phyloP scores from a whole-genome alignment of 2,888 invertebrate genomes.

The Lissonota sp. region DNA sequence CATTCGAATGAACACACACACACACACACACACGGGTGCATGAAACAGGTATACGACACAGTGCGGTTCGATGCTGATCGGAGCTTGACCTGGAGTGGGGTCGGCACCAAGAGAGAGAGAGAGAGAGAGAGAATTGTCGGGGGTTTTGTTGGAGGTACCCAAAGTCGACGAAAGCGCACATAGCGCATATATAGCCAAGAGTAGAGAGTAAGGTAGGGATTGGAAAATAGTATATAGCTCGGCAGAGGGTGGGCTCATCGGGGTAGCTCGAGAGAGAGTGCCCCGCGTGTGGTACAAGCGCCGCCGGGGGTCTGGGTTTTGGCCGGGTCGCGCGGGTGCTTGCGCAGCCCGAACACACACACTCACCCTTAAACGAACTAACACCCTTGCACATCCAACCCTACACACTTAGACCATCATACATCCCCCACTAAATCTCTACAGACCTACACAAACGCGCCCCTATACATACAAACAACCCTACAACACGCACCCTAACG shows the following conservation, averaged over 20 bases:
- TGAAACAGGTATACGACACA: slow-evolving; percentile 67
- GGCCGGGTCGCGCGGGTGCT: slow-evolving; percentile 71
- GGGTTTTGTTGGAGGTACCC: slow-evolving; percentile 20
- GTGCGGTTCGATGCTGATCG: slow-evolving; percentile 77
- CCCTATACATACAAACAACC: too few relatives aligned
- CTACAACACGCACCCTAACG: too few relatives aligned
- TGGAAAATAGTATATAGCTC: background rate
- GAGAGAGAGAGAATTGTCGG: slow-evolving; percentile 19
- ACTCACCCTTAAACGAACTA: too few relatives aligned
- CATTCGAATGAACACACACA: slow-evolving; percentile 63
- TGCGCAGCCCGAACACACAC: slow-evolving; percentile 64
- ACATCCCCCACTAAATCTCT: background rate
- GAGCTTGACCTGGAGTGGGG: slow-evolving; percentile 66
- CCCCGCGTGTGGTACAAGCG: slow-evolving; percentile 58
- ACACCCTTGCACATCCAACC: too few relatives aligned
- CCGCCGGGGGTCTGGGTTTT: slow-evolving; percentile 68
- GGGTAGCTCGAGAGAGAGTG: slow-evolving; percentile 66
- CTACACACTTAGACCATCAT: background rate
- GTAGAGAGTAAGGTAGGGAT: slow-evolving; percentile 9
- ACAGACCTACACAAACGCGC: too few relatives aligned
- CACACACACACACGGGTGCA: slow-evolving; percentile 27
- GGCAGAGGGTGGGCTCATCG: slow-evolving; percentile 54
- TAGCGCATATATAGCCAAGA: background rate
- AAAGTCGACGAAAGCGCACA: slow-evolving; percentile 37
- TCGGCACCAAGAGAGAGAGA: slow-evolving; percentile 29